Base-by-base conservation (phyloP, 2,888 invertebrate genomes). In the Ormyrus pomaceus region DNA sequence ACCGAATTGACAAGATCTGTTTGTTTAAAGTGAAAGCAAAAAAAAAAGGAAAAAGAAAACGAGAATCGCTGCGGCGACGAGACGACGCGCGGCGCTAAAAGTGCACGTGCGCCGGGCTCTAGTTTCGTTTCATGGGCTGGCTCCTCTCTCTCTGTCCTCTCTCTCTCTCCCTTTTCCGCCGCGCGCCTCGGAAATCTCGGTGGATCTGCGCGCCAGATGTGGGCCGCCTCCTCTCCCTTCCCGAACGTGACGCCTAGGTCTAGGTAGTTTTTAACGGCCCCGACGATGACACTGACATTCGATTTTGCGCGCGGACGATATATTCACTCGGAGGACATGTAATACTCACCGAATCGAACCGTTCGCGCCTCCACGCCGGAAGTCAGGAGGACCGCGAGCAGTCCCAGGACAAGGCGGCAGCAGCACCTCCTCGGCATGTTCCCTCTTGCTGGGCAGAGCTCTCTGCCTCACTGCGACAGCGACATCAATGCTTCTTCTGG, bases 181-280 rank as follows among this genome's bases (percentile, higher is more conserved):
- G 11, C 13, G 9, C 68, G 1, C 9, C 56, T 46, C 64, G 64
- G 13, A 73, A 82, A 82, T 79, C 79, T 79, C 79, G 64, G 77
- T 48, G 19, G 50, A 77, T 77, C 82, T 82, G 82, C 74, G 73
- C 66, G 53, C 79, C 82, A 82, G 82, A 82, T 82, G 82, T 79
- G 78, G 34, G 34, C 34, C 34, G 34, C 34, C 34, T 34, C 34
- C 34, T 34, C 34, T 34, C 34, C 34, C 34, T 34, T 34, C 34
- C 34, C 34, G 34, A 34, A 34, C 34, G 34, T 34, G 34, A 34
- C 34, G 34, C 34, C 34, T 34, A 4, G 34, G 34, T 34, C 34
- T 34, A 34, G 34, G 34, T 34, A 34, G 34, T 4, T 34, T 34
- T 34, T 34, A 34, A 34, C 34, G 34, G 34, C 34, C 3, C 3